Percentiles rank a stretch among this genome's conserved stretches.
Conservation (phyloP, 2,113 vertebrate genomes). For the Podarcis muralis region DNA sequence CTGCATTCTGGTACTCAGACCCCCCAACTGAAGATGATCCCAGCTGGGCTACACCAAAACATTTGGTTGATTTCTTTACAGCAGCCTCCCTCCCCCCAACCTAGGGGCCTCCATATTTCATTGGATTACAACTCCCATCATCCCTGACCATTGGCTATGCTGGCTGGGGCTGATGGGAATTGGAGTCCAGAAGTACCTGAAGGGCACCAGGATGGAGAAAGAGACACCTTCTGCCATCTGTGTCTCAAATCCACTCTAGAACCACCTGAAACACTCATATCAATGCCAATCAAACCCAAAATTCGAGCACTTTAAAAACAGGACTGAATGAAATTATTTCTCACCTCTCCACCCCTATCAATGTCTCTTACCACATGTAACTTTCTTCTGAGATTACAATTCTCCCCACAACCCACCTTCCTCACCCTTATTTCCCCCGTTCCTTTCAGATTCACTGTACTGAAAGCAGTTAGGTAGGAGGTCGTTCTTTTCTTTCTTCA, state of each 20-base stretch:
- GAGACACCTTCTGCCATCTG: not conserved
- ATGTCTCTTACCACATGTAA: not conserved
- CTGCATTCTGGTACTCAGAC: too few relatives aligned
- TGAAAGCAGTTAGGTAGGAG: not conserved
- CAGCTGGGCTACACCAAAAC: not conserved
- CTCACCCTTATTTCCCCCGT: not conserved
- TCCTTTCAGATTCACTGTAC: not conserved
- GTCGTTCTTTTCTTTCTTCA: not conserved
- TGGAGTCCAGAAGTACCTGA: too few relatives aligned
- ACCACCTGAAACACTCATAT: not conserved
- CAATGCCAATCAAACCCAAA: not conserved
- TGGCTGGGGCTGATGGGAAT: too few relatives aligned
- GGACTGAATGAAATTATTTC: not conserved
- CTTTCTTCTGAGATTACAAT: not conserved
- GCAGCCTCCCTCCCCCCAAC: too few relatives aligned
- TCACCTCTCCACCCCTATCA: not conserved
- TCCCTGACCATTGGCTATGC: too few relatives aligned
- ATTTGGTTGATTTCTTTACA: not conserved
- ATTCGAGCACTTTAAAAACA: not conserved
- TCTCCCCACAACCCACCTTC: rapidly evolving
- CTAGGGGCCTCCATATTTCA: too few relatives aligned
- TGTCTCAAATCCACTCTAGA: not conserved
- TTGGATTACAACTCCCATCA: too few relatives aligned
- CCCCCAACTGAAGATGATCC: not conserved
- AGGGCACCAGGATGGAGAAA: too few relatives aligned